Evolutionary conservation across 2,113 vertebrate species (phyloP).

Genomic region (Nothobranchius furzeri): DNA sequence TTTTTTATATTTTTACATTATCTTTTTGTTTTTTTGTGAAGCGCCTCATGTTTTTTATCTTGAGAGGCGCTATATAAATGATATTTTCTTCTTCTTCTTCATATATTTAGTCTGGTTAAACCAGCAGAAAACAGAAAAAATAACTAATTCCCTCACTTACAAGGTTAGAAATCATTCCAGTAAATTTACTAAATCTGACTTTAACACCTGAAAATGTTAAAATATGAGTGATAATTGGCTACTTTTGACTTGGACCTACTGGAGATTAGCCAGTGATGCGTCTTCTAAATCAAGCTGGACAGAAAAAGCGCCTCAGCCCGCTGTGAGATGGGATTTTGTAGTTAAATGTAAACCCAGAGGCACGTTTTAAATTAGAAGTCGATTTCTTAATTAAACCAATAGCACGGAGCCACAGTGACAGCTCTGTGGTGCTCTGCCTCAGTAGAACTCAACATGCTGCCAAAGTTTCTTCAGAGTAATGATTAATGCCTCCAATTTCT

Average conservation of each 20-base stretch:
- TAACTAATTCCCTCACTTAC: background rate
- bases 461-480: constrained; percentile 66
- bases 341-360: constrained; percentile 45
- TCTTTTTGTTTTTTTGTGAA: too few relatives aligned
- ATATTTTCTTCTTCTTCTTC: too few relatives aligned
- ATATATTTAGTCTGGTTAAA: background rate
- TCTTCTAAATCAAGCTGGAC: constrained; percentile 39
- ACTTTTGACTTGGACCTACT: constrained; percentile 2
- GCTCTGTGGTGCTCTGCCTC: constrained; percentile 48
- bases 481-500: constrained; percentile 70
- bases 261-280: constrained; percentile 15
- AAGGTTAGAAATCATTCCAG: too few relatives aligned
- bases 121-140: constrained; percentile 3
- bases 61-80: too few relatives aligned
- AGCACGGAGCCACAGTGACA: constrained; percentile 54
- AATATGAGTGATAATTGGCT: too few relatives aligned
- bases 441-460: constrained; percentile 54
- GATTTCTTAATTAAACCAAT: constrained; percentile 64
- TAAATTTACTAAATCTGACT: constrained; percentile 1
- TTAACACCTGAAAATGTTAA: constrained; percentile 10
- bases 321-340: constrained; percentile 40
- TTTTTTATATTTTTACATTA: too few relatives aligned
- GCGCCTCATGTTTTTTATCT: too few relatives aligned
- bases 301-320: constrained; percentile 9
- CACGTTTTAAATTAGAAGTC: constrained; percentile 55